Percentiles rank a stretch among this genome's conserved stretches.
These are phyloP conservation scores for Disparrhopalites patrizii DNA, from an alignment of 2,888 invertebrate genomes.

Conservation along the genomic window DNA sequence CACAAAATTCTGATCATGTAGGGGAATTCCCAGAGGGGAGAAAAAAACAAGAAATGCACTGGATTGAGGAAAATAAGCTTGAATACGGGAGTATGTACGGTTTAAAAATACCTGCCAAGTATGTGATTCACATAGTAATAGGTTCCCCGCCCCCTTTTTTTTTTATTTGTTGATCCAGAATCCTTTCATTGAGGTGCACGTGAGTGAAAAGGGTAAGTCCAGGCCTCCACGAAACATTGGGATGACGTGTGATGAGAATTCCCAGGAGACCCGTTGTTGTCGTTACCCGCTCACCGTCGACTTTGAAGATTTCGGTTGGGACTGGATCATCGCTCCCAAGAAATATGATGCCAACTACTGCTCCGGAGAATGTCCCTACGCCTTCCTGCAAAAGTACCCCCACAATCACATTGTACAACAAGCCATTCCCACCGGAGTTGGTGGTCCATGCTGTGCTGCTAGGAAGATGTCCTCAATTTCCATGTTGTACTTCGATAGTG, in stretches of 20 bases:
- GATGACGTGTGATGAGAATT: constrained; percentile 76
- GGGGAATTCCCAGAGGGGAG: too few species aligned
- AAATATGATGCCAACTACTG: constrained; percentile 94
- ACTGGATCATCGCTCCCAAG: constrained; percentile 95
- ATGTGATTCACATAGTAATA: neutral
- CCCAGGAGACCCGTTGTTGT: constrained; percentile 81
- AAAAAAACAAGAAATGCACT: neutral
- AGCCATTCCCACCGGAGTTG: constrained; percentile 68
- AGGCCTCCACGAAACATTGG: constrained; percentile 73
- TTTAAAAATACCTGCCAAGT: too few species aligned
- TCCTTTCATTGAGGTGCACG: constrained; percentile 61
- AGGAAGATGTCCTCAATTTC: constrained; percentile 80
- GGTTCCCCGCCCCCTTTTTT: neutral
- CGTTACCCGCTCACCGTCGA: constrained; percentile 89
- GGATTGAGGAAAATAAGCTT: too few species aligned
- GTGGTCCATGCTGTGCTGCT: constrained; percentile 90
- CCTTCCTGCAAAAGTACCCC: constrained; percentile 78
- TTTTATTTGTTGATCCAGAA: constrained; percentile 52
- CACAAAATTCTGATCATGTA: too few species aligned
- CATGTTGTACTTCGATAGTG: constrained; percentile 87
- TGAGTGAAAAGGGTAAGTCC: constrained; percentile 56
- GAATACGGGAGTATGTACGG: too few species aligned
- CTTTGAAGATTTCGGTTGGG: constrained; percentile 94
- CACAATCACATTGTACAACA: constrained; percentile 84
- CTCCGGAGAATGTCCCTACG: constrained; percentile 86